Evolutionary conservation across 2,113 vertebrate species (phyloP).

Genomic region (Ellobius talpinus): DNA sequence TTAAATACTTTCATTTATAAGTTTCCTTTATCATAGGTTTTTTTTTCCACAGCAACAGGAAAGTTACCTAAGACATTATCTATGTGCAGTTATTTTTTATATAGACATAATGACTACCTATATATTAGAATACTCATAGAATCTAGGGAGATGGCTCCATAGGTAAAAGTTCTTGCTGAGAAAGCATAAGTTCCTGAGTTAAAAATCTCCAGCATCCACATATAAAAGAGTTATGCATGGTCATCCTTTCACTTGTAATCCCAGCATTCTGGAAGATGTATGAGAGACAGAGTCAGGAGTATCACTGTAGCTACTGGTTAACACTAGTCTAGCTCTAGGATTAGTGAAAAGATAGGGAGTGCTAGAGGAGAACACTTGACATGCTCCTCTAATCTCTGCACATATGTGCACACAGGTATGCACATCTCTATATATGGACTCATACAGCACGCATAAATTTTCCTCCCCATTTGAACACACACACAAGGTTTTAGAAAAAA

Average conservation of each 20-base stretch:
- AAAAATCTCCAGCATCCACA: background rate
- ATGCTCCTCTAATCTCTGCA: background rate
- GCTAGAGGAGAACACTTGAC: background rate
- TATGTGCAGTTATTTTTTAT: background rate
- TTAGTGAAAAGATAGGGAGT: background rate
- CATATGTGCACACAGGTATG: background rate
- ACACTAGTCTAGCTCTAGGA: background rate
- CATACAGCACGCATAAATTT: background rate
- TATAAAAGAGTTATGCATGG: background rate
- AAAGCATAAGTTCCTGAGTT: background rate
- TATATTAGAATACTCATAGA: background rate
- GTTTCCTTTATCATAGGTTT: background rate
- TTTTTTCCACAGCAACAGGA: background rate
- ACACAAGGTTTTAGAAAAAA: background rate
- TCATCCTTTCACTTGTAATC: background rate
- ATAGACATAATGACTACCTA: background rate
- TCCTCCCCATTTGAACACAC: background rate
- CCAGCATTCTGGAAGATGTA: background rate
- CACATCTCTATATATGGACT: background rate
- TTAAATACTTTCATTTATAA: background rate
- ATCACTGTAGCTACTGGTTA: background rate
- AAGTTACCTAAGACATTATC: background rate
- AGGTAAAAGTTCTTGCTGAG: background rate
- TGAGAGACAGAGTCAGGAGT: background rate
- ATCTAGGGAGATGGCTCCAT: background rate